Conservation (phyloP, 2,797 vertebrate genomes). For the Mionectes olivaceus region DNA sequence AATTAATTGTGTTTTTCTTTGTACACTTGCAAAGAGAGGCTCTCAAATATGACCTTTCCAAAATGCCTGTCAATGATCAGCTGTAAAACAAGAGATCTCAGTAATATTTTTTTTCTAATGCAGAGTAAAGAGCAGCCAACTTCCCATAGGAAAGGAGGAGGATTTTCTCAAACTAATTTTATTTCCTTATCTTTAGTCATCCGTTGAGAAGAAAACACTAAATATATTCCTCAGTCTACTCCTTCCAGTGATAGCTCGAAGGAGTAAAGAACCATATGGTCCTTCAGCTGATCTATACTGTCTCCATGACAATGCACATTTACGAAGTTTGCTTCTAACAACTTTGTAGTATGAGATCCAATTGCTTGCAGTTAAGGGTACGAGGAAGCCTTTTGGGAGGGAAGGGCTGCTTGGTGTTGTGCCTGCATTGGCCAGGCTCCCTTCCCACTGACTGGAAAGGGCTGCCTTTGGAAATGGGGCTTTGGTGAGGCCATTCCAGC, state of each 20-base stretch:
- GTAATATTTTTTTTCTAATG: conserved; percentile 48
- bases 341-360: conserved; percentile 33
- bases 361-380: not conserved
- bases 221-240: conserved; percentile 65
- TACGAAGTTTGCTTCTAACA: conserved; percentile 54
- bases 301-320: conserved; percentile 73
- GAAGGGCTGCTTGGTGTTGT: not conserved
- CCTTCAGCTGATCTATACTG: conserved; percentile 65
- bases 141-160: conserved; percentile 60
- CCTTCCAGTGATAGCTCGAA: conserved; percentile 71
- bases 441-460: not conserved
- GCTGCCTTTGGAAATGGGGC: not conserved
- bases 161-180: conserved; percentile 68
- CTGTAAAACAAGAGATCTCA: conserved; percentile 16
- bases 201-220: conserved; percentile 64
- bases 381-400: not conserved
- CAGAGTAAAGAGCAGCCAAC: conserved; percentile 53
- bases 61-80: not conserved
- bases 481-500: not conserved
- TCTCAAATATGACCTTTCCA: conserved; percentile 50
- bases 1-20: not conserved
- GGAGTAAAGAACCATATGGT: conserved; percentile 72
- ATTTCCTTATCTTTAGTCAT: conserved; percentile 71
- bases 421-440: not conserved
- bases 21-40: not conserved